phyloP scores from a whole-genome alignment of 2,888 invertebrate genomes.

The Diabrotica balteata region DNA sequence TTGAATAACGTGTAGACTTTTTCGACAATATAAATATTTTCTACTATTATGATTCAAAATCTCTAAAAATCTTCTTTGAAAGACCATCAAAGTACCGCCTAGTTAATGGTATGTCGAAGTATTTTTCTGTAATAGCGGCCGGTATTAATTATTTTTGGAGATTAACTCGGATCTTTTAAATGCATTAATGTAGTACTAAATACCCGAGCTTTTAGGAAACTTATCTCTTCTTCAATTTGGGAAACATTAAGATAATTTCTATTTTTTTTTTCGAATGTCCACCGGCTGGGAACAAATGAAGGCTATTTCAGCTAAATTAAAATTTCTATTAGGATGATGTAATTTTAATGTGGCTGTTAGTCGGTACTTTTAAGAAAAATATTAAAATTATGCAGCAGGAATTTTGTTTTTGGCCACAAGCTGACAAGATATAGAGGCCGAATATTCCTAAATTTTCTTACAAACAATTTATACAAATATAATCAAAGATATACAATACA shows the following conservation, averaged over 20 bases:
- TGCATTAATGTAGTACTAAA: slow-evolving; percentile 33
- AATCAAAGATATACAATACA: too few species aligned
- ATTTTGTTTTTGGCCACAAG: too few species aligned
- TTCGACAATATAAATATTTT: too few species aligned
- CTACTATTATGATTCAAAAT: too few species aligned
- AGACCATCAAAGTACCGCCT: too few species aligned
- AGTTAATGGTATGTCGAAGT: too few species aligned
- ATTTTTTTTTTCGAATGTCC: neutral
- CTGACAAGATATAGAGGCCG: too few species aligned
- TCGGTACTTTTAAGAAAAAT: neutral
- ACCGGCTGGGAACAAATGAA: neutral
- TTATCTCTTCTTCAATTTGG: neutral
- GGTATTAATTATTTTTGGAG: slow-evolving; percentile 36
- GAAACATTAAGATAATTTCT: neutral
- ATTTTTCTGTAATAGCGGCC: slow-evolving; percentile 21
- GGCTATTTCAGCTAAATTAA: neutral
- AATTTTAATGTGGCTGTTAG: neutral
- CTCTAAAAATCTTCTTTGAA: too few species aligned
- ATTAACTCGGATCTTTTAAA: slow-evolving; percentile 29
- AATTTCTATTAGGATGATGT: neutral
- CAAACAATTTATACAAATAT: too few species aligned
- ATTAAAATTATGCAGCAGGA: too few species aligned
- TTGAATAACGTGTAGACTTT: too few species aligned
- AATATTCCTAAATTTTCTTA: too few species aligned
- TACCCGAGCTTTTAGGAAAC: slow-evolving; percentile 15